phyloP scores from a whole-genome alignment of 2,113 vertebrate species.

The Potamarius usumacintae region DNA sequence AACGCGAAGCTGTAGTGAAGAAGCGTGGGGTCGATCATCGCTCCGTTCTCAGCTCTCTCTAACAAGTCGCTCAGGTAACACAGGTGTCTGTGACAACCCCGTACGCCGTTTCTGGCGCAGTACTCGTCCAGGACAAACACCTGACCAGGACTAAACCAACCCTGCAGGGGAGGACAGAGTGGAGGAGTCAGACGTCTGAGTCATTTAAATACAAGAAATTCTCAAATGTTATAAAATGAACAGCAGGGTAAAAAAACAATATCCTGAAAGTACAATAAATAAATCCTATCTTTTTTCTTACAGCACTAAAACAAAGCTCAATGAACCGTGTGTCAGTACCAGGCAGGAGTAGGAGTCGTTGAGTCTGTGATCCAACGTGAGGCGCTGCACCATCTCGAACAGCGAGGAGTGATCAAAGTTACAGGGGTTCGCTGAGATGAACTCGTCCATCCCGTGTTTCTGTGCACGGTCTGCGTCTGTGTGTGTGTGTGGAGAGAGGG shows the following conservation, averaged over 20 bases:
- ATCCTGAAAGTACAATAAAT: not conserved
- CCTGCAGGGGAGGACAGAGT: conserved; percentile 69
- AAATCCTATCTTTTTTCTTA: not conserved
- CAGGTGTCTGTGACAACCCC: conserved; percentile 95
- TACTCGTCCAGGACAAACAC: conserved; percentile 99
- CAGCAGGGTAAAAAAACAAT: not conserved
- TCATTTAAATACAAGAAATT: not conserved
- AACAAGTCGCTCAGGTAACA: conserved; percentile 96
- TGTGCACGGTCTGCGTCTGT: conserved; percentile 99
- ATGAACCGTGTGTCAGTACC: conserved; percentile 72
- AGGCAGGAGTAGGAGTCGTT: conserved; percentile 99
- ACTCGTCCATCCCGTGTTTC: conserved; percentile 99
- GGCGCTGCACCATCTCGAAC: conserved; percentile 96
- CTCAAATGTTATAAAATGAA: not conserved
- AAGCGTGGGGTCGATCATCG: conserved; percentile 98
- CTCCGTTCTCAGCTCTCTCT: conserved; percentile 93
- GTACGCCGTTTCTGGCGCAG: conserved; percentile 93
- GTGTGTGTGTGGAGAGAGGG: conserved; percentile 56
- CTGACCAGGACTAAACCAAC: conserved; percentile 99
- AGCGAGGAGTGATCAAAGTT: conserved; percentile 97
- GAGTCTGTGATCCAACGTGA: conserved; percentile 98
- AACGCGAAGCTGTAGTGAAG: conserved; percentile 99
- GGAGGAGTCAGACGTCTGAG: not conserved
- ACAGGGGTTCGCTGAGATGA: conserved; percentile 99
- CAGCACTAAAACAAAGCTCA: not conserved